Evolutionary conservation across 2,888 invertebrate genomes (phyloP).

Genomic region (Eurytoma californica): DNA sequence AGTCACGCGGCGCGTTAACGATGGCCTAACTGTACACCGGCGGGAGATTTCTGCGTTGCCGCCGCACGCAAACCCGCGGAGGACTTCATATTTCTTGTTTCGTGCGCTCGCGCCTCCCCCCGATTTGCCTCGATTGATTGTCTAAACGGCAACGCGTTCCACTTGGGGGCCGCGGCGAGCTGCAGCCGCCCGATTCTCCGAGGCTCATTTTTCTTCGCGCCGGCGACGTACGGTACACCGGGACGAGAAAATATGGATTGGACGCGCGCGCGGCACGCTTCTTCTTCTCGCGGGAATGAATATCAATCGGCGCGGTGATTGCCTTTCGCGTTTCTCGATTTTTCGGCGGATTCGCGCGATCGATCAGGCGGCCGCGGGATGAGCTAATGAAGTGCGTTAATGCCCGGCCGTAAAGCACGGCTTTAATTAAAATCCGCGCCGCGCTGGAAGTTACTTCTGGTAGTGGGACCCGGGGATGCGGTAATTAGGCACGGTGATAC

Average conservation of each 20-base stretch:
- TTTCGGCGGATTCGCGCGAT: not conserved
- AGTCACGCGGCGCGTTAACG: slow-evolving; percentile 57
- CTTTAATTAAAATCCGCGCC: slow-evolving; percentile 14
- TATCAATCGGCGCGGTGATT: not conserved
- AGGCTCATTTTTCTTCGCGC: slow-evolving; percentile 25
- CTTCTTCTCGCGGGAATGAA: not conserved
- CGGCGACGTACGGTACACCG: not conserved
- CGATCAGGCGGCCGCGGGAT: not conserved
- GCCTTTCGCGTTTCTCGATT: not conserved
- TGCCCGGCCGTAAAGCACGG: slow-evolving; percentile 3
- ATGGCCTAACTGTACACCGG: slow-evolving; percentile 55
- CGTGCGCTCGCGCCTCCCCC: not conserved
- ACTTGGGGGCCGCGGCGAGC: not conserved
- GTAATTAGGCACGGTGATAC: slow-evolving; percentile 10
- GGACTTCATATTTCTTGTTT: slow-evolving; percentile 47
- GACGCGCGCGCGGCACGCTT: not conserved
- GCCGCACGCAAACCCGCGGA: slow-evolving; percentile 37
- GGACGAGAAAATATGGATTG: slow-evolving; percentile 3
- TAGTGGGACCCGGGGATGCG: not conserved
- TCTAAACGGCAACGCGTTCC: slow-evolving; percentile 39
- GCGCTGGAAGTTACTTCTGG: slow-evolving; percentile 2
- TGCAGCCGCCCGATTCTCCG: not conserved
- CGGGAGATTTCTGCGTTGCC: slow-evolving; percentile 47
- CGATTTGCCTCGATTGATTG: slow-evolving; percentile 46
- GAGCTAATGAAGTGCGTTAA: slow-evolving; percentile 16